These are phyloP conservation scores for Campoletis sonorensis DNA, from an alignment of 1,140 invertebrate species.

Conservation along the genomic window DNA sequence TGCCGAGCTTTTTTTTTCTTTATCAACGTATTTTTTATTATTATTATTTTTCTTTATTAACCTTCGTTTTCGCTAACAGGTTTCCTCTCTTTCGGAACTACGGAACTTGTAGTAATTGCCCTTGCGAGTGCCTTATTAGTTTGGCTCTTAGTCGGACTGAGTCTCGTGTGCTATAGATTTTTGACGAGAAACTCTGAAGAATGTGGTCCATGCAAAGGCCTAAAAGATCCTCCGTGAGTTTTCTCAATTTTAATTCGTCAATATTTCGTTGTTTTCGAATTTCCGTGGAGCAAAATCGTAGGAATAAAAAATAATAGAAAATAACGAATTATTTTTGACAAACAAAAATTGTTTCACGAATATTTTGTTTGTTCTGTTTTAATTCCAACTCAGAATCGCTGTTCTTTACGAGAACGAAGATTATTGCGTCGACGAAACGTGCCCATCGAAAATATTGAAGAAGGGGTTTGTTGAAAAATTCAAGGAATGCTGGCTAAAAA, in stretches of 20 bases:
- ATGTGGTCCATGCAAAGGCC: slow-evolving; percentile 53
- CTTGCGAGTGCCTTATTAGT: slow-evolving; percentile 58
- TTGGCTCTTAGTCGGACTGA: slow-evolving; percentile 63
- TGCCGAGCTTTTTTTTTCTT: too few relatives aligned
- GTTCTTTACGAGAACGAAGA: slow-evolving; percentile 63
- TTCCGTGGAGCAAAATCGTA: too few relatives aligned
- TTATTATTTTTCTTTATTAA: too few relatives aligned
- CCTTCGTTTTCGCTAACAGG: too few relatives aligned
- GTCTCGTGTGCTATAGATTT: slow-evolving; percentile 62
- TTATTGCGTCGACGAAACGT: slow-evolving; percentile 55
- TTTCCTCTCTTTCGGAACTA: slow-evolving; percentile 47
- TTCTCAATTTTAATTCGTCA: not conserved
- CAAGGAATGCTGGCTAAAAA: slow-evolving; percentile 58
- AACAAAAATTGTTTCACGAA: too few relatives aligned
- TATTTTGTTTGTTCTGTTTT: slow-evolving; percentile 5
- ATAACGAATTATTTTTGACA: too few relatives aligned
- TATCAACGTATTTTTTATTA: too few relatives aligned
- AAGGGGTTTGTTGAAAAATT: slow-evolving; percentile 49
- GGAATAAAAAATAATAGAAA: not conserved
- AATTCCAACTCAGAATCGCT: slow-evolving; percentile 54
- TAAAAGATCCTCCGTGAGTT: slow-evolving; percentile 54
- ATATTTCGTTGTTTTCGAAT: not conserved
- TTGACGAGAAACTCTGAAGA: slow-evolving; percentile 54
- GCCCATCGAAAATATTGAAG: slow-evolving; percentile 26
- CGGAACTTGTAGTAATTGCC: slow-evolving; percentile 63